These are phyloP conservation scores for Polypterus senegalus DNA, from an alignment of 2,113 vertebrate genomes.

Conservation along the genomic window DNA sequence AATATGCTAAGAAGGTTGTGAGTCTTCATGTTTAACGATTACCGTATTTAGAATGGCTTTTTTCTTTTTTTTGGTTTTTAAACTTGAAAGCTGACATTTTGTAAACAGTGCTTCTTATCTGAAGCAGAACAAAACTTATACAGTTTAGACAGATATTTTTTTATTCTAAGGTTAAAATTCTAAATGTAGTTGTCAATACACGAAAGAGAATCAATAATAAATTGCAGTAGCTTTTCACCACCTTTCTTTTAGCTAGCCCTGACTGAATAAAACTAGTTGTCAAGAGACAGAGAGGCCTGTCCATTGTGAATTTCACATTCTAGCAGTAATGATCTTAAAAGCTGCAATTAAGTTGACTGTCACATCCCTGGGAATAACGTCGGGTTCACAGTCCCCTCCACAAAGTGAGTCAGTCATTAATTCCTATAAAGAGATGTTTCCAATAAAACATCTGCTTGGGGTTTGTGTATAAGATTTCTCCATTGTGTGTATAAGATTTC, in stretches of 20 bases:
- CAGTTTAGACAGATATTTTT: too few relatives aligned
- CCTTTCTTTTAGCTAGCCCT: constrained; percentile 29
- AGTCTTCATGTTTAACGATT: too few relatives aligned
- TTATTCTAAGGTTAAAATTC: too few relatives aligned
- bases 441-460: too few relatives aligned
- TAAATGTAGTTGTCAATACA: too few relatives aligned
- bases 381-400: constrained; percentile 29
- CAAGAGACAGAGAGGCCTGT: constrained; percentile 45
- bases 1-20: too few relatives aligned
- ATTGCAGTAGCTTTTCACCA: not conserved
- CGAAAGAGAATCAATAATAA: constrained; percentile 13
- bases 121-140: too few relatives aligned
- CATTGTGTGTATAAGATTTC: not conserved
- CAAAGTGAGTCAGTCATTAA: constrained; percentile 37
- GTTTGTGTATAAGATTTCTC: not conserved
- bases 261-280: constrained; percentile 43
- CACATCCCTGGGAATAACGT: constrained; percentile 44
- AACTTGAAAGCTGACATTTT: too few relatives aligned
- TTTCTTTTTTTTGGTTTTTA: too few relatives aligned
- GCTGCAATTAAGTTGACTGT: constrained; percentile 60
- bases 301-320: constrained; percentile 59
- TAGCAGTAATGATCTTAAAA: constrained; percentile 64
- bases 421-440: constrained; percentile 19
- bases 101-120: too few relatives aligned
- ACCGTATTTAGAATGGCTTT: too few relatives aligned